Conservation (phyloP, 1,140 invertebrate genomes). For the Stenopsyche tienmushanensis region DNA sequence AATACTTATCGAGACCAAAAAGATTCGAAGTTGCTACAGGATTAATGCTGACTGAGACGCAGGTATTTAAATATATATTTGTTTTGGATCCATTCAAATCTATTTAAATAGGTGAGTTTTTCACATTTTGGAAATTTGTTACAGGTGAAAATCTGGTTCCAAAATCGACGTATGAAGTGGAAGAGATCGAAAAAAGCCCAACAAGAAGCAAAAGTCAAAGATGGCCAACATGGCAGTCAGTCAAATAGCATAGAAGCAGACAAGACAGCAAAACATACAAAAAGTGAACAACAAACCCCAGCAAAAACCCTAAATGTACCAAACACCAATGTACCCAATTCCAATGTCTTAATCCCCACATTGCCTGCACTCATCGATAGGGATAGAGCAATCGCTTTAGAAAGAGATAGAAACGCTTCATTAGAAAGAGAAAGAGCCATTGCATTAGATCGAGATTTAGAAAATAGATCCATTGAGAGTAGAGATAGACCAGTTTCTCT, state of each 20-base stretch:
- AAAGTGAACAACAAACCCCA: not conserved
- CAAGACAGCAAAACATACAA: constrained; percentile 36
- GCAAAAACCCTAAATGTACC: not conserved
- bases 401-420: constrained; percentile 10
- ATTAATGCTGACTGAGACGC: constrained; percentile 96
- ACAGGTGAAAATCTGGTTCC: constrained; percentile 97
- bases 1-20: constrained; percentile 97
- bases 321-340: not conserved
- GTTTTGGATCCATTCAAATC: not conserved
- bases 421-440: constrained; percentile 22
- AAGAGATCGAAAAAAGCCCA: constrained; percentile 92
- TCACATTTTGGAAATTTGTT: too few relatives aligned
- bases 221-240: constrained; percentile 47
- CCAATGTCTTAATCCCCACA: constrained; percentile 31
- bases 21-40: constrained; percentile 98
- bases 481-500: constrained; percentile 18
- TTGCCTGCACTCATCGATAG: constrained; percentile 46
- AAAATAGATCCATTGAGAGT: constrained; percentile 29
- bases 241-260: constrained; percentile 47
- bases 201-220: constrained; percentile 66
- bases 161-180: constrained; percentile 95
- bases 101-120: too few relatives aligned
- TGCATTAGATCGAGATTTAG: constrained; percentile 18
- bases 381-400: constrained; percentile 47
- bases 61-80: constrained; percentile 67